A percentile compares a stretch with the other conserved stretches of the same genome.
Conservation (phyloP, 2,113 vertebrate genomes). For the Formicarius rufipectus region DNA sequence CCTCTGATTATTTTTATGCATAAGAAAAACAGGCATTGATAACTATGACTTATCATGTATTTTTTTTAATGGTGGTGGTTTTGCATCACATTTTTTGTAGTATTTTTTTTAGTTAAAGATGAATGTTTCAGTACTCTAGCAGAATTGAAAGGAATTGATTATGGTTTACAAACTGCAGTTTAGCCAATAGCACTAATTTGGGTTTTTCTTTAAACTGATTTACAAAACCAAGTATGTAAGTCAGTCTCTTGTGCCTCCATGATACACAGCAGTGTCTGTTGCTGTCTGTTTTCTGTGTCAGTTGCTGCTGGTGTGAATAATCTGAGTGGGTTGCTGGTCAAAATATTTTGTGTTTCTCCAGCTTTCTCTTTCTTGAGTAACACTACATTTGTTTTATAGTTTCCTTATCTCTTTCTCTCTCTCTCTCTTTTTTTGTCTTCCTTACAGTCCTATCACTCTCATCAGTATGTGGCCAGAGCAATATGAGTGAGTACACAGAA, state of each 20-base stretch:
- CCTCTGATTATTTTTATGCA: neutral
- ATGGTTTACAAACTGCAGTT: neutral
- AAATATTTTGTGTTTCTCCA: neutral
- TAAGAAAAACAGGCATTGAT: neutral
- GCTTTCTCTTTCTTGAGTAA: neutral
- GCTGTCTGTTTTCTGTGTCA: neutral
- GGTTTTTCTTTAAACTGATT: neutral
- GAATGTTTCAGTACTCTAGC: neutral
- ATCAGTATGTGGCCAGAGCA: conserved; percentile 99
- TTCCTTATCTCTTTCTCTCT: neutral
- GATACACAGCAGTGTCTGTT: neutral
- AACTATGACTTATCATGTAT: neutral
- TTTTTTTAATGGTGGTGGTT: neutral
- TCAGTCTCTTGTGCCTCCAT: neutral
- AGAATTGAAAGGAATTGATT: neutral
- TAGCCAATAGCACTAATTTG: neutral
- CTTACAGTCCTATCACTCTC: conserved; percentile 94
- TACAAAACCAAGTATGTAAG: neutral
- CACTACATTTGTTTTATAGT: neutral
- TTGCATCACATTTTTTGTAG: neutral
- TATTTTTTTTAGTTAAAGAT: neutral
- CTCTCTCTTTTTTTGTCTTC: conserved; percentile 59
- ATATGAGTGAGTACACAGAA: conserved; percentile 93
- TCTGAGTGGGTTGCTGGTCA: neutral
- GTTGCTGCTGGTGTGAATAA: neutral